Base-by-base conservation (phyloP, 2,113 vertebrate genomes). In the Chionodraco myersi region DNA sequence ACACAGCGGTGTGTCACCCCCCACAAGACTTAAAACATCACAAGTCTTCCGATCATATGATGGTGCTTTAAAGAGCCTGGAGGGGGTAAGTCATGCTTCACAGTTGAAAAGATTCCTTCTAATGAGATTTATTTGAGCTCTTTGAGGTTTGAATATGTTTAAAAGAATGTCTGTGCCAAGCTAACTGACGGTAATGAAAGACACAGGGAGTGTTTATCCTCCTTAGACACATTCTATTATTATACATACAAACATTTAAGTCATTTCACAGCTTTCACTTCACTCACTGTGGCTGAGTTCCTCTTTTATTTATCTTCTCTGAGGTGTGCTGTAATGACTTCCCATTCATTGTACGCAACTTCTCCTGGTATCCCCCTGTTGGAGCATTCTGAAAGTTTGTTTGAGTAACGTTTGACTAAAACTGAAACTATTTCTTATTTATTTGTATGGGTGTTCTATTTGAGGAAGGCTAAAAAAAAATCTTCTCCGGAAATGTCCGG, bases 71-170 rank as follows among this genome's bases (percentile, higher is more conserved):
- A 82, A 75, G 72, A 72, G 54, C 86, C 89, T 56, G 65, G 76
- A 79, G 74, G 84, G 85, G 91, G 91, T 93, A 93, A 92, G 92
- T 90, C 82, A 83, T 18, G 41, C 65, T 88, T 88, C 41, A 72
- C 30, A 52, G 5, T 71, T 16, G 6, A 85, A 73, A 72, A 57
- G 47, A 80, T 59, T 82, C 30, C 6, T 79, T 23, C 13, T 69
- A 34, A 75, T 82, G n/a, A 75, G 62, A 51, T 45, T 59, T 18
- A 13, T 70, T 70, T 59, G 18, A 10, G 15, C 3, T 65, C 30
- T 71, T 58, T 48, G 47, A 56, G 15, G 49, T 74, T 67, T 76
- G 10, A 34, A 76, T 36, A 41, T 63, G 14, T 36, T 72, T 0
- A 75, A 14, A n/a, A 63, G 53, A 44, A 6, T 48, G 23, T 34